phyloP scores from a whole-genome alignment of 2,797 vertebrate genomes.

The Gymnoscopelus microlampas region DNA sequence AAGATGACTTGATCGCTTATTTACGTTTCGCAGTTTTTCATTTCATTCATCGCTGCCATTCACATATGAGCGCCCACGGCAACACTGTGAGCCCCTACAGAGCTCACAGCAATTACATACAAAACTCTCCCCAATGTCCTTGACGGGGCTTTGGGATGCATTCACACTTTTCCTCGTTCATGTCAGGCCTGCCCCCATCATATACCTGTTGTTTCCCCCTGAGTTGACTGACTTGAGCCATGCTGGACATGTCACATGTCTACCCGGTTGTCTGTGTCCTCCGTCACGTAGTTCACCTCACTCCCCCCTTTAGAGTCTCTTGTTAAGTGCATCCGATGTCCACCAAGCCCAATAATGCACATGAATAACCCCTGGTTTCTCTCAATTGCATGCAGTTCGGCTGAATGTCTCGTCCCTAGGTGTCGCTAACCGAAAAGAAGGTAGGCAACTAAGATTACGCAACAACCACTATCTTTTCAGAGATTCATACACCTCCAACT shows the following conservation, averaged over 20 bases:
- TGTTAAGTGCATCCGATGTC: slow-evolving; percentile 72
- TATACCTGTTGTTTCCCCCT: slow-evolving; percentile 77
- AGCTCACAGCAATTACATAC: slow-evolving; percentile 76
- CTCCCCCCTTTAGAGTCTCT: slow-evolving; percentile 45
- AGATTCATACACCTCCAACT: slow-evolving; percentile 62
- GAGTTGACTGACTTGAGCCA: slow-evolving; percentile 79
- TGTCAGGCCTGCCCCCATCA: slow-evolving; percentile 79
- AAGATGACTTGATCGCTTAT: slow-evolving; percentile 26
- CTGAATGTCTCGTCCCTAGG: slow-evolving; percentile 99
- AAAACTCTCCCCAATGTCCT: slow-evolving; percentile 66
- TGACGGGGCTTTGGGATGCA: slow-evolving; percentile 84
- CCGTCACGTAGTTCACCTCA: slow-evolving; percentile 80
- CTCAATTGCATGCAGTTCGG: slow-evolving; percentile 94
- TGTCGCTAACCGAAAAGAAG: slow-evolving; percentile 99
- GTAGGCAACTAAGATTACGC: slow-evolving; percentile 89
- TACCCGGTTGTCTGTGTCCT: slow-evolving; percentile 86
- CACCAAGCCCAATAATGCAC: slow-evolving; percentile 73
- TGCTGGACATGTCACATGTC: slow-evolving; percentile 81
- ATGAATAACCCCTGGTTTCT: slow-evolving; percentile 96
- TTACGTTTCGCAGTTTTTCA: slow-evolving; percentile 34
- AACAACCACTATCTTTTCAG: slow-evolving; percentile 81
- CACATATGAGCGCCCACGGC: slow-evolving; percentile 44
- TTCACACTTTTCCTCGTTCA: slow-evolving; percentile 84
- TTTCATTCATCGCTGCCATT: slow-evolving; percentile 58
- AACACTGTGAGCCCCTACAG: slow-evolving; percentile 49